Base-by-base conservation (phyloP, 2,797 vertebrate genomes). In the Chaunax sp. region DNA sequence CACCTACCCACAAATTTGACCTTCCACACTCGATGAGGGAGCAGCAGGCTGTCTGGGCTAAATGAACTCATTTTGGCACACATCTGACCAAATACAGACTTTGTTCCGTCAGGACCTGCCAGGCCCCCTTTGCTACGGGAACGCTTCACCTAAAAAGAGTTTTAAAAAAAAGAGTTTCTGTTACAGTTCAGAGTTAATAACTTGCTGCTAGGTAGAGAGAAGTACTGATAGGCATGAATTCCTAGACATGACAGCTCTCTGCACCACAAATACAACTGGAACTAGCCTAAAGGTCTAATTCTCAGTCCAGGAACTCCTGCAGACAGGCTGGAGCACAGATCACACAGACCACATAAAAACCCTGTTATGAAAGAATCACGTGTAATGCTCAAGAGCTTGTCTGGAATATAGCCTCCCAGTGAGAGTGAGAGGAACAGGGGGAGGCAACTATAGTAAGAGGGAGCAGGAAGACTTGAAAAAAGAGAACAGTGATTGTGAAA, bases 21-120 rank as follows among this genome's bases (percentile, higher is more conserved):
- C 91, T 99, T 99, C 98, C 98, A 99, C 78, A 99, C 98, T 0
- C 98, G 94, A 74, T 99, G 98, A 40, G 98, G 98, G 20, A 99
- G 95, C 52, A 99, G 93, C 66, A 99, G 95, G 78, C 96, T 98
- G 86, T 99, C 98, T 0, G 98, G 96, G 76, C 97, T 98, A 80
- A 99, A 98, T 0, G 98, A 99, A 76, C 95, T 96, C 98, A 99
- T 99, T 90, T 97, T 99, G 49, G 98, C 94, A 80, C 98, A 99
- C 98, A 99, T 99, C 90, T 99, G 98, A 61, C 98, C 98, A 80
- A 99, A 99, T 25, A 99, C 98, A 13, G 98, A 98, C 93, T 99
- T 99, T 15, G 98, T 99, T 63, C 98, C 98, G 14, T 99, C 98
- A 0, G 98, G 98, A 53, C 98, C 98, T 0, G 98, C 98, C 56